Percentiles rank a stretch among this genome's conserved stretches.
Conservation (phyloP, 2,113 vertebrate species). For the Xenopus laevis region DNA sequence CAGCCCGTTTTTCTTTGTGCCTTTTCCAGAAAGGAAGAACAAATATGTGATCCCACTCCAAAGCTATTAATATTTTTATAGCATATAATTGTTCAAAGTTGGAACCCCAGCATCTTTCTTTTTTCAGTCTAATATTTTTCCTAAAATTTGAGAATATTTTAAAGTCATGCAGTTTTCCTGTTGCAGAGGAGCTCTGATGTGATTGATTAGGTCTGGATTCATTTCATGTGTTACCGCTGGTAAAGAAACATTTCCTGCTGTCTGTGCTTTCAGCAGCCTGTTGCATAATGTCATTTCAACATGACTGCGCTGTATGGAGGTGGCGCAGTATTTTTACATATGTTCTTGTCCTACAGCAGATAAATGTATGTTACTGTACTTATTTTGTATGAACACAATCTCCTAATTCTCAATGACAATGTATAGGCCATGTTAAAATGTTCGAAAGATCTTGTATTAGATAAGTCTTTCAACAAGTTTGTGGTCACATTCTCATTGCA, state of each 20-base stretch:
- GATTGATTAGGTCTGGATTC: conserved; percentile 32
- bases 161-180: conserved; percentile 23
- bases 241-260: conserved; percentile 14
- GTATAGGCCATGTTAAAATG: too few species aligned
- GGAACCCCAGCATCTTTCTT: conserved; percentile 44
- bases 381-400: too few species aligned
- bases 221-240: conserved; percentile 24
- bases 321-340: not conserved
- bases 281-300: not conserved
- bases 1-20: conserved; percentile 62
- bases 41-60: conserved; percentile 67
- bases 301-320: not conserved
- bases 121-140: conserved; percentile 48
- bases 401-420: too few species aligned
- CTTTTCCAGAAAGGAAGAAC: conserved; percentile 71
- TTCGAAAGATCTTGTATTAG: too few species aligned
- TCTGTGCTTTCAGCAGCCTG: conserved; percentile 17
- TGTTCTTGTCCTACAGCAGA: not conserved
- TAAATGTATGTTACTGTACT: not conserved
- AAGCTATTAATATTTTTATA: conserved; percentile 71
- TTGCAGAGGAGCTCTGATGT: conserved; percentile 29
- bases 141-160: conserved; percentile 39
- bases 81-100: conserved; percentile 52
- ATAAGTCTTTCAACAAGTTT: too few species aligned
- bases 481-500: too few species aligned